Base-by-base conservation (phyloP, 2,797 vertebrate species). In the Takifugu rubripes region DNA sequence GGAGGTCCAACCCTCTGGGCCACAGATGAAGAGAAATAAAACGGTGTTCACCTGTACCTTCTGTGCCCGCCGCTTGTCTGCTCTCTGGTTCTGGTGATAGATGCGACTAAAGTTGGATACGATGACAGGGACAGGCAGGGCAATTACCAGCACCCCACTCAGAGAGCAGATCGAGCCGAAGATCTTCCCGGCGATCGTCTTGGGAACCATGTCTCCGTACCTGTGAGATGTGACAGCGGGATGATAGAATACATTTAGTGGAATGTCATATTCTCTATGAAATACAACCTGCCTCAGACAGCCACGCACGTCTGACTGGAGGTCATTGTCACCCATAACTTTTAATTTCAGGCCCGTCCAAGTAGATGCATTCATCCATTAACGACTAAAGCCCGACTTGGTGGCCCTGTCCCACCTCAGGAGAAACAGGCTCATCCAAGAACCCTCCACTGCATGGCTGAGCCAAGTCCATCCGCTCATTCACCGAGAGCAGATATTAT, bases 101-200 rank as follows among this genome's bases (percentile, higher is more conserved):
- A 99, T 99, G 40, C 96, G 94, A 74, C 97, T 99, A 77, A 99
- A 99, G 91, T 99, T 99, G 91, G 97, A 99, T 47, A 99, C 97
- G 11, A 99, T 99, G 88, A 99, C 97, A 1, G 97, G 97, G 44
- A 99, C 96, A 0, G 97, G 97, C 77, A 99, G 92, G 47, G 97
- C 96, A 50, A 99, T 99, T 83, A 99, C 97, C 91, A 99, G 88
- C 79, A 98, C 97, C 9, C 97, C 97, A 5, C 97, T 99, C 74
- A 99, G 90, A 3, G 97, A 99, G 84, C 97, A 99, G 81, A 99
- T 98, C 61, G 97, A 99, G 65, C 97, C 97, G 6, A 99, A 98
- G 70, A 99, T 96, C 92, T 99, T 99, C 58, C 97, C 97, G 0
- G 96, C 96, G 25, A 99, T 99, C 1, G 97, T 99, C 91, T 98